Evolutionary conservation across 1,140 invertebrate species (phyloP), one percentile per base, ranked within the genome.

Genomic region (Tetranychus urticae): DNA sequence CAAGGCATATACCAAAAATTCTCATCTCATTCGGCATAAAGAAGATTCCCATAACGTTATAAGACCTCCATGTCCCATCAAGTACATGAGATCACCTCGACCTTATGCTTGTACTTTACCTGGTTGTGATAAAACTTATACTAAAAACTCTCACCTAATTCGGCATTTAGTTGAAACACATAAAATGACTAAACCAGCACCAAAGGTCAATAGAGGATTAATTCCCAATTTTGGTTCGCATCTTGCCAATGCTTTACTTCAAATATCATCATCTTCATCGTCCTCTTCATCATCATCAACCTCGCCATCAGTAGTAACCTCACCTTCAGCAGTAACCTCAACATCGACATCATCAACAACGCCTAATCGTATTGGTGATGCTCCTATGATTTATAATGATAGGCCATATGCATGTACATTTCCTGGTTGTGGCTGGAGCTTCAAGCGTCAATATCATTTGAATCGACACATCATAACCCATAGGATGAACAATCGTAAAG

Each of bases 81-180:
- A 56, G 36, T 12, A 13, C 8, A 12, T 36, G 10, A 33, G 55
- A 1, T 39, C 55, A 35, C 55, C 55, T 31, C 58, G 58, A 10
- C 58, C 58, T 14, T 59, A 59, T 47, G 45, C 36, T 12, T 59
- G 58, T 31, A n/a, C 23, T 46, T 2, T 59, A 46, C 5, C 37
- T 7, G 58, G 58, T 34, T 59, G 58, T 48, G 58, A 59, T 35
- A 59, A 59, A 36, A 59, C 42, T 59, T 59, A 59, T 34, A 59
- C 58, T 33, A 59, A 59, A 59, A 33, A 59, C 36, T 59, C 58
- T n/a, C 58, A 59, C 31, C 31, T 59, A 33, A 35, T 59, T 34
- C 58, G 58, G 31, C 58, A 59, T 46, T 14, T 35, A 45, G 58
- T 59, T 10, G 58, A 59, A 34, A 59, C 58, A 7, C 58, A 59